Percentiles rank a stretch among this genome's conserved stretches.
Conservation (phyloP, 1,140 invertebrate species). For the Rhyzopertha dominica region DNA sequence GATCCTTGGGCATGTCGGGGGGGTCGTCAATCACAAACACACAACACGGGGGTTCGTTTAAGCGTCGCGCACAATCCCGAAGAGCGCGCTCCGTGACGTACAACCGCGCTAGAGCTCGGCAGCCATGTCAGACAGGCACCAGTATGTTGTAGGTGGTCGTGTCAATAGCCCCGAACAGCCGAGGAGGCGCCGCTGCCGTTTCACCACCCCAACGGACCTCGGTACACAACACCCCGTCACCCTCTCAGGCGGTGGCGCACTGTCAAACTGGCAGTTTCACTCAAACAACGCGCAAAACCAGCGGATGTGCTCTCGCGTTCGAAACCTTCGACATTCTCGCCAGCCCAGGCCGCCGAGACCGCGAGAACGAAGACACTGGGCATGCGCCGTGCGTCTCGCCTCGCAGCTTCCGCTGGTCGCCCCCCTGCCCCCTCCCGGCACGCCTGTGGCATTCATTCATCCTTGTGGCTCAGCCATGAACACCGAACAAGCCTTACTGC, state of each 20-base stretch:
- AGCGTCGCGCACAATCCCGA: too few relatives aligned
- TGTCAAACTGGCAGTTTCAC: constrained; percentile 46
- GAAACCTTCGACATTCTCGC: constrained; percentile 39
- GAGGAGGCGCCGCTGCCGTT: constrained; percentile 7
- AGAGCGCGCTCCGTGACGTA: too few relatives aligned
- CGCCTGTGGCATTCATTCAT: constrained; percentile 43
- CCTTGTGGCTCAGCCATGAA: too few relatives aligned
- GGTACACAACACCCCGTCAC: constrained; percentile 24
- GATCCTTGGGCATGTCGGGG: too few relatives aligned
- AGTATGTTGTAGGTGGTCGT: too few relatives aligned
- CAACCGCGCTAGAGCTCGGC: too few relatives aligned
- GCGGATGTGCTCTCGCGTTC: constrained; percentile 41
- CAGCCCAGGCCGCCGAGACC: constrained; percentile 32
- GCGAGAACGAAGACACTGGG: too few relatives aligned
- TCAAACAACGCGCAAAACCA: constrained; percentile 40
- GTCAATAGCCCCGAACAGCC: constrained; percentile 13
- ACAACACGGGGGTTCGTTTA: too few relatives aligned
- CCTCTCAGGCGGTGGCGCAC: constrained; percentile 41
- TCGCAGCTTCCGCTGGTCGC: constrained; percentile 29
- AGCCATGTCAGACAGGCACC: too few relatives aligned
- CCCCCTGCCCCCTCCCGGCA: constrained; percentile 40
- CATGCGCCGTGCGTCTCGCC: constrained; percentile 43
- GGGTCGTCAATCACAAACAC: too few relatives aligned
- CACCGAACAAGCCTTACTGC: constrained; percentile 50
- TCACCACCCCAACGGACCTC: constrained; percentile 5